phyloP scores from a whole-genome alignment of 2,797 vertebrate species.

The Esox masquinongy region DNA sequence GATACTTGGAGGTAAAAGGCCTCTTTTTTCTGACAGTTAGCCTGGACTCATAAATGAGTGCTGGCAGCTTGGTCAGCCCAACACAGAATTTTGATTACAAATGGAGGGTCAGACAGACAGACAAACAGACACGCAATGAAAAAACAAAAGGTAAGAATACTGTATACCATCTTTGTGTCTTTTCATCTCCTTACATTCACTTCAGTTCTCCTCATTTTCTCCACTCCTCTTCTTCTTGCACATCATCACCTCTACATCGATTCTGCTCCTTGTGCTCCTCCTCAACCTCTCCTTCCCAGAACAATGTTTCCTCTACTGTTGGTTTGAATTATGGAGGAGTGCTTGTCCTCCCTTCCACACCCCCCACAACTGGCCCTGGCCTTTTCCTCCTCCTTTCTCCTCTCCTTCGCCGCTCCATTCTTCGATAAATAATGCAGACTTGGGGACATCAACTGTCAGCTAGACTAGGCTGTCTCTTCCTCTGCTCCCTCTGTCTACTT shows the following conservation, averaged over 20 bases:
- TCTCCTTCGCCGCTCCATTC: slow-evolving; percentile 45
- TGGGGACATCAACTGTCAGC: slow-evolving; percentile 51
- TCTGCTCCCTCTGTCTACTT: not conserved
- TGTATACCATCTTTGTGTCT: not conserved
- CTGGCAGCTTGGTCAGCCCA: too few species aligned
- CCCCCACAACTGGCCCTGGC: slow-evolving; percentile 33
- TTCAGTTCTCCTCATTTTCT: not conserved
- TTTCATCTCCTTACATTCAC: not conserved
- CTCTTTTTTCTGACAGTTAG: too few species aligned
- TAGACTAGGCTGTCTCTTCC: slow-evolving; percentile 22
- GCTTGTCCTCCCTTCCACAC: slow-evolving; percentile 72
- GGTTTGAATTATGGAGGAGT: slow-evolving; percentile 77
- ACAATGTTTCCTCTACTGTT: slow-evolving; percentile 53
- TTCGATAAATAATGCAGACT: slow-evolving; percentile 78
- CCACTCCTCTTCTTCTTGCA: slow-evolving; percentile 18
- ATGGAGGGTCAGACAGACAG: too few species aligned
- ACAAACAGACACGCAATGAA: too few species aligned
- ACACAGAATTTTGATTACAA: too few species aligned
- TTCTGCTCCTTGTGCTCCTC: not conserved
- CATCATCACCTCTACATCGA: not conserved
- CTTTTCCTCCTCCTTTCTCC: slow-evolving; percentile 30
- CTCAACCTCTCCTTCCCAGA: slow-evolving; percentile 28
- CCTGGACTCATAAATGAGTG: too few species aligned
- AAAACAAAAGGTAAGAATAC: not conserved
- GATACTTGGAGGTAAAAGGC: too few species aligned